Conservation (phyloP, 1,140 invertebrate genomes). For the Scaptomyza graminum region DNA sequence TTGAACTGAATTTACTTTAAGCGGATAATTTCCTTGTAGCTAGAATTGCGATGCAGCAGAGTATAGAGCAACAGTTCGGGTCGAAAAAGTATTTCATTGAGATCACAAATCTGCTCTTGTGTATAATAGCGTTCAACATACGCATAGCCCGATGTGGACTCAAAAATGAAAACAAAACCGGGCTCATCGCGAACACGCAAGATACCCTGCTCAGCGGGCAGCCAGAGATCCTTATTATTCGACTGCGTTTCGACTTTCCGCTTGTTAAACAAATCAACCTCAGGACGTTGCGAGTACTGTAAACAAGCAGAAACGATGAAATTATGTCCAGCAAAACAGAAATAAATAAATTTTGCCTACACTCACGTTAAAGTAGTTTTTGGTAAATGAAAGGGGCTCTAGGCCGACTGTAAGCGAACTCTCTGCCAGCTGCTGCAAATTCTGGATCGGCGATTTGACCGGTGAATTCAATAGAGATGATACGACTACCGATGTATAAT, state of each 20-base stretch:
- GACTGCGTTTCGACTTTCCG: constrained; percentile 66
- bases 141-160: constrained; percentile 61
- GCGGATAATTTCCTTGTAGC: constrained; percentile 68
- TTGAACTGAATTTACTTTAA: constrained; percentile 41
- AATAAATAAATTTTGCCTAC: no score
- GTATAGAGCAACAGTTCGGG: constrained; percentile 65
- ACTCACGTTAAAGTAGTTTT: constrained; percentile 74
- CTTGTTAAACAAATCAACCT: constrained; percentile 57
- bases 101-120: constrained; percentile 73
- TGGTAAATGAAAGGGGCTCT: constrained; percentile 70
- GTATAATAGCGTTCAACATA: constrained; percentile 67
- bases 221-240: constrained; percentile 58
- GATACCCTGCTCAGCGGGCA: constrained; percentile 66
- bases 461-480: constrained; percentile 76
- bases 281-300: constrained; percentile 58
- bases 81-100: constrained; percentile 71
- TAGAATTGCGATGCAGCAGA: constrained; percentile 69
- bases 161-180: constrained; percentile 69
- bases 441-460: constrained; percentile 73
- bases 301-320: background rate
- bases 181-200: constrained; percentile 65
- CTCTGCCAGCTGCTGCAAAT: constrained; percentile 71
- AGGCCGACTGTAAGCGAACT: constrained; percentile 67
- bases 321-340: no score
- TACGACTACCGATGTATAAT: constrained; percentile 79